Percentiles rank a stretch among this genome's conserved stretches.
Evolutionary conservation across 2,888 invertebrate genomes (phyloP).

Genomic region (Sphaerophoria rueppellii): DNA sequence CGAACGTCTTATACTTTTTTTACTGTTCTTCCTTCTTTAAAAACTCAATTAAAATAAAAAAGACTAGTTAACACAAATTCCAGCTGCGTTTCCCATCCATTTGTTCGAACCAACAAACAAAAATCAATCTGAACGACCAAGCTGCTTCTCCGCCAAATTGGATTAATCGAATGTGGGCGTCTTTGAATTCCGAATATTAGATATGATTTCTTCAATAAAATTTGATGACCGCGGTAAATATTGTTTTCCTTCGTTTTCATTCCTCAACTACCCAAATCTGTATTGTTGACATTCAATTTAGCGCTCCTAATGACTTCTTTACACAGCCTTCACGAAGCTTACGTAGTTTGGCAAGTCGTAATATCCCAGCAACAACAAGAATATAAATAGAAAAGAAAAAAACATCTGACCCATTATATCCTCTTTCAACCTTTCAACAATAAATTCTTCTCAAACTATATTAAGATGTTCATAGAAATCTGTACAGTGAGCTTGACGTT

Average conservation of each 20-base stretch:
- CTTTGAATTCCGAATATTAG: not conserved
- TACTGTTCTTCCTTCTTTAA: no score
- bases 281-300: constrained; percentile 8
- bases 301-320: constrained; percentile 4
- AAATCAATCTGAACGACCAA: no score
- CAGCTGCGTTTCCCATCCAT: no score
- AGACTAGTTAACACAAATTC: no score
- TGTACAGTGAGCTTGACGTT: constrained; percentile 36
- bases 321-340: not conserved
- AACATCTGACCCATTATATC: not conserved
- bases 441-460: constrained; percentile 27
- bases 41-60: no score
- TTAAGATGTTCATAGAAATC: constrained; percentile 34
- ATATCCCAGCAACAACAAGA: not conserved
- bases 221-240: not conserved
- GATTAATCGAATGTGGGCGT: not conserved
- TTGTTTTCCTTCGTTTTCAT: not conserved
- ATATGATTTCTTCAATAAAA: not conserved
- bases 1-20: no score
- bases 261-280: not conserved
- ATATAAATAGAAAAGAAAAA: not conserved
- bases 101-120: no score
- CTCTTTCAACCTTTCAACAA: constrained; percentile 21
- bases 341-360: not conserved
- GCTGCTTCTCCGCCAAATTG: not conserved